A percentile compares a stretch with the other conserved stretches of the same genome.
phyloP scores from a whole-genome alignment of 2,797 vertebrate species.

The Falco cherrug region DNA sequence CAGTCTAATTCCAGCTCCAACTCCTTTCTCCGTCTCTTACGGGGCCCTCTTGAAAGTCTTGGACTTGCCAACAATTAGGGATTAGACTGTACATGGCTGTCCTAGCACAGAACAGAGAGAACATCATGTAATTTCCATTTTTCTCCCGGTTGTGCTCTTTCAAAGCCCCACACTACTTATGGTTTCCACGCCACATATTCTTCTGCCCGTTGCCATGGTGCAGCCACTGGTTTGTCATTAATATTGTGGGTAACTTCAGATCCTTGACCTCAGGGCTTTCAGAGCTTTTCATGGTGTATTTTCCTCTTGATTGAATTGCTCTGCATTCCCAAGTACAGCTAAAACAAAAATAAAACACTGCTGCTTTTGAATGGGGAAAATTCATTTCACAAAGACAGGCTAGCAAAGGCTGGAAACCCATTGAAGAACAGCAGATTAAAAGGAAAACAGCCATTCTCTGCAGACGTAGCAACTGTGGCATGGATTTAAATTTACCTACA shows the following conservation, averaged over 20 bases:
- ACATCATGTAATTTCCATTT: constrained; percentile 77
- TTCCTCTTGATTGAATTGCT: constrained; percentile 75
- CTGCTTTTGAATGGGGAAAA: constrained; percentile 64
- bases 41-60: constrained; percentile 2
- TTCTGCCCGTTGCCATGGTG: constrained; percentile 68
- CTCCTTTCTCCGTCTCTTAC: not conserved
- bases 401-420: constrained; percentile 54
- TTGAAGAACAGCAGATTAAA: constrained; percentile 50
- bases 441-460: constrained; percentile 39
- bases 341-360: constrained; percentile 69
- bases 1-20: not conserved
- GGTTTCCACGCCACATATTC: constrained; percentile 65
- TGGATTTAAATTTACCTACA: constrained; percentile 48
- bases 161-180: constrained; percentile 62
- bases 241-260: constrained; percentile 76
- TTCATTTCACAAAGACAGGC: constrained; percentile 64
- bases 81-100: constrained; percentile 66
- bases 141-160: constrained; percentile 65
- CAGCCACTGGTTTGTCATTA: constrained; percentile 69
- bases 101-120: constrained; percentile 62
- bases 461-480: not conserved
- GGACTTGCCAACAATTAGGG: constrained; percentile 2
- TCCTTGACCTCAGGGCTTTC: constrained; percentile 73
- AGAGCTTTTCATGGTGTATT: constrained; percentile 73
- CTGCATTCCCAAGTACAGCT: constrained; percentile 71